Base-by-base conservation (phyloP, 2,888 invertebrate species). In the Dastarcus helophoroides region DNA sequence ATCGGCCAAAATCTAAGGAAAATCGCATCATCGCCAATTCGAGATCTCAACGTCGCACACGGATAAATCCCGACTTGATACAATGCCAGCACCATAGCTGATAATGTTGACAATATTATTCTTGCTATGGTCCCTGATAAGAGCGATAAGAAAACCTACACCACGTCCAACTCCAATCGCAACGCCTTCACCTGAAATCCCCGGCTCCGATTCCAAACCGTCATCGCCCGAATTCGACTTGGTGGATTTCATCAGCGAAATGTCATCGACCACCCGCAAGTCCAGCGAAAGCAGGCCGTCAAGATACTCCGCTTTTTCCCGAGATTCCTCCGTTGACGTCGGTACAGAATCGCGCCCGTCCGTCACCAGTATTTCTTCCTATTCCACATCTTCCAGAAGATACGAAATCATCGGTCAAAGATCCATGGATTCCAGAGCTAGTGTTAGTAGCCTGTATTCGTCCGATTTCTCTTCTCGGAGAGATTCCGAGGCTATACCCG, bases 21-120 rank as follows among this genome's bases (percentile, higher is more conserved):
- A n/a, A n/a, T n/a, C n/a, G n/a, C n/a, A n/a, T n/a, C n/a, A n/a
- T n/a, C n/a, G n/a, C n/a, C n/a, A n/a, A n/a, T n/a, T n/a, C n/a
- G n/a, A n/a, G n/a, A n/a, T n/a, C n/a, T n/a, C n/a, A n/a, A n/a
- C n/a, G n/a, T n/a, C n/a, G n/a, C n/a, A n/a, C n/a, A n/a, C n/a
- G n/a, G n/a, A n/a, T n/a, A n/a, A n/a, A n/a, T n/a, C n/a, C n/a
- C n/a, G n/a, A n/a, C n/a, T n/a, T n/a, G n/a, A n/a, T n/a, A n/a
- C n/a, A n/a, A n/a, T n/a, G n/a, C n/a, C n/a, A n/a, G n/a, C n/a
- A n/a, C n/a, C n/a, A n/a, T n/a, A n/a, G n/a, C 16, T n/a, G 49
- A 58, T 50, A 49, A 74, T 74, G 74, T 62, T 74, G 61, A 72
- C 73, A 53, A 58, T 73, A 52, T 65, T 73, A 50, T 69, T 72